Evolutionary conservation across 2,113 vertebrate species (phyloP), one percentile per base, ranked within the genome.

Genomic region (Mustela nigripes): DNA sequence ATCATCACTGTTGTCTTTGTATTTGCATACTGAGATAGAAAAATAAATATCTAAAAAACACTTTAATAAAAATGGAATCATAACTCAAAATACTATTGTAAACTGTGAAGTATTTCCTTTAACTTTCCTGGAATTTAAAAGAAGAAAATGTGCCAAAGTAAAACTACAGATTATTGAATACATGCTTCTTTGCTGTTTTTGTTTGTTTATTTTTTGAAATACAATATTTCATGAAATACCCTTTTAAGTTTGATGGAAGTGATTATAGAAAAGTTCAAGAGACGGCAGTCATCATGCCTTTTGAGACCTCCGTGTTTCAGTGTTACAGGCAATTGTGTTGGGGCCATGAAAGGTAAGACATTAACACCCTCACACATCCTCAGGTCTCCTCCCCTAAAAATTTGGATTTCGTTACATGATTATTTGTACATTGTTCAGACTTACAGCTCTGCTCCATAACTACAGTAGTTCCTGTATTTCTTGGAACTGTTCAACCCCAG

Each of bases 71-170:
- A 92, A 76, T 63, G 42, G 87, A 58, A 33, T 71, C 60, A 67
- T 82, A 91, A 95, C 80, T 89, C 50, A 84, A 94, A 86, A 84
- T 81, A 42, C 39, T 73, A 65, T 96, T 92, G 89, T 93, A 88
- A 97, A 91, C 84, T 83, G 22, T 42, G 21, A 95, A 93, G 45
- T 21, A 71, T 73, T 93, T 60, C 31, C 67, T 96, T 89, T 48
- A 83, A 71, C 65, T 91, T 94, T 67, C 74, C 53, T 83, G 74
- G 42, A 89, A 96, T 81, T 90, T 73, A 81, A 79, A 58, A 88
- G 58, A 96, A 96, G 84, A 90, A 92, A 96, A 94, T 42, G 94
- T 18, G 63, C 5, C 11, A 33, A 67, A 92, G 7, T 82, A 56
- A 95, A 93, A 95, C 28, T 42, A 33, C 3, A 84, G 80, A 73